Evolutionary conservation across 1,140 invertebrate species (phyloP).

Genomic region (Copidosoma floridanum): DNA sequence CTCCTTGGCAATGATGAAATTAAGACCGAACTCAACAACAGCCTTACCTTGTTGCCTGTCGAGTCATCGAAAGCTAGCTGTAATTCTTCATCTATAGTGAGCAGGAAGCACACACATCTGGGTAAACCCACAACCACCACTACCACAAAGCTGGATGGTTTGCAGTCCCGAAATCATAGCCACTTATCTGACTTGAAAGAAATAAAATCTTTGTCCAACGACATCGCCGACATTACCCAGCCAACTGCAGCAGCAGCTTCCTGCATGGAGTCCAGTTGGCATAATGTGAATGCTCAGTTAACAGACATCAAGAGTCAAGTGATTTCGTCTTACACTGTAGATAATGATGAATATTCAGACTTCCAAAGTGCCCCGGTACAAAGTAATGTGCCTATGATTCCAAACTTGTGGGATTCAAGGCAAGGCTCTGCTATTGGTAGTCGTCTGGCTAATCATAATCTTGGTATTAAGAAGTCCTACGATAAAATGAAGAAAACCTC

Average conservation of each 20-base stretch:
- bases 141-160: background rate
- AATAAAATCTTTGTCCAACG: conserved; percentile 8
- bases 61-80: background rate
- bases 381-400: conserved; percentile 33
- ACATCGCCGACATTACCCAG: too few species aligned
- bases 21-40: conserved; percentile 28
- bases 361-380: conserved; percentile 60
- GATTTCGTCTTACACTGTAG: conserved; percentile 26
- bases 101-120: conserved; percentile 6
- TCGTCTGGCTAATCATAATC: conserved; percentile 57
- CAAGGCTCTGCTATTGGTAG: conserved; percentile 56
- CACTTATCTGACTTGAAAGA: conserved; percentile 11
- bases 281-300: too few species aligned
- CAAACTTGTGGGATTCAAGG: conserved; percentile 45
- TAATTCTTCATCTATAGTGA: conserved; percentile 1
- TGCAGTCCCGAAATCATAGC: conserved; percentile 11
- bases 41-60: conserved; percentile 4
- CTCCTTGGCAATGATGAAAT: conserved; percentile 26
- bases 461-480: conserved; percentile 48
- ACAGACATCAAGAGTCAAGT: conserved; percentile 17
- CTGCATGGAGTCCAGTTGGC: background rate
- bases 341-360: conserved; percentile 62
- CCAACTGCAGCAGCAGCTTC: too few species aligned
- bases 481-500: conserved; percentile 45
- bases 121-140: background rate